These are phyloP conservation scores for Cybosia mesomella DNA, from an alignment of 2,888 invertebrate species.

Conservation along the genomic window DNA sequence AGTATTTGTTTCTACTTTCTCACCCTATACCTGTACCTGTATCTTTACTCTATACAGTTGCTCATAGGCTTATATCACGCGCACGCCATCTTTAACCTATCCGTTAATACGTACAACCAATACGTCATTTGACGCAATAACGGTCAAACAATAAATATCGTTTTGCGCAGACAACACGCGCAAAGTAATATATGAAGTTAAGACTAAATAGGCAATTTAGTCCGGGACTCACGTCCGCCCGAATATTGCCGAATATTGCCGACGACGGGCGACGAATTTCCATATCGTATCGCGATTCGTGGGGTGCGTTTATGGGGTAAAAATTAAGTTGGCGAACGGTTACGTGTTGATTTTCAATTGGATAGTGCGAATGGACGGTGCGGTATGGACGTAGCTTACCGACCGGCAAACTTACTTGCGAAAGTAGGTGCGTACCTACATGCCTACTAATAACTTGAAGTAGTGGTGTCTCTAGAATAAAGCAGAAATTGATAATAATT, in stretches of 20 bases:
- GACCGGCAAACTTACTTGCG: background rate
- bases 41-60: background rate
- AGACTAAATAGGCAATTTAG: constrained; percentile 88
- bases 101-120: constrained; percentile 79
- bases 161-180: constrained; percentile 87
- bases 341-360: constrained; percentile 79
- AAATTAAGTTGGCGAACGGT: constrained; percentile 81
- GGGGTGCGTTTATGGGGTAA: constrained; percentile 86
- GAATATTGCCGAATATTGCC: constrained; percentile 86
- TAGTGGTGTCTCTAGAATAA: background rate
- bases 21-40: background rate
- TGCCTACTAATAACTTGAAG: background rate
- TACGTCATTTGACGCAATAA: constrained; percentile 87
- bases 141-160: constrained; percentile 86
- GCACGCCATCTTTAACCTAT: constrained; percentile 71
- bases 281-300: constrained; percentile 85
- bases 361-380: constrained; percentile 60
- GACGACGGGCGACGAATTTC: constrained; percentile 81
- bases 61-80: constrained; percentile 59
- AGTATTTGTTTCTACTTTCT: background rate
- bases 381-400: constrained; percentile 33
- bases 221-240: constrained; percentile 82
- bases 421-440: background rate
- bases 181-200: constrained; percentile 88
- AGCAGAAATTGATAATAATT: too few species aligned